These are phyloP conservation scores for Pygoscelis antarcticus DNA, from an alignment of 2,113 vertebrate species.

Conservation along the genomic window DNA sequence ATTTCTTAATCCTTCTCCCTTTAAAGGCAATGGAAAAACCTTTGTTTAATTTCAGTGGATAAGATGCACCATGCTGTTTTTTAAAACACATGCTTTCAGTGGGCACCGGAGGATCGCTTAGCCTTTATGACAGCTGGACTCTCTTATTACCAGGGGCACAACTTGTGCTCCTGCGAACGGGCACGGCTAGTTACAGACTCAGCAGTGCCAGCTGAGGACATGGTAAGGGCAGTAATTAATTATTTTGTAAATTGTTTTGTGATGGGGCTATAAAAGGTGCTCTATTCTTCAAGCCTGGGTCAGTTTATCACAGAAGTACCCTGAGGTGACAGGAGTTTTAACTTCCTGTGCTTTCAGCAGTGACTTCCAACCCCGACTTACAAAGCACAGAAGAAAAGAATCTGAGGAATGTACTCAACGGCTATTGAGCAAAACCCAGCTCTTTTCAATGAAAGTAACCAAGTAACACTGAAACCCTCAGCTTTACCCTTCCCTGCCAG, in stretches of 20 bases:
- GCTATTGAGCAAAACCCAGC: neutral
- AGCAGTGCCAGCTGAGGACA: neutral
- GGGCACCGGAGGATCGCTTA: neutral
- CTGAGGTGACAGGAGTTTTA: slow-evolving; percentile 35
- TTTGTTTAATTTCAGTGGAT: neutral
- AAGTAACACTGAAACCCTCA: neutral
- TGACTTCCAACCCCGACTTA: neutral
- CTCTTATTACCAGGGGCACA: neutral
- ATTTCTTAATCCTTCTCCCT: neutral
- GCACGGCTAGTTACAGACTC: neutral
- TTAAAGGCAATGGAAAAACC: neutral
- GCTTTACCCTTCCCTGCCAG: neutral
- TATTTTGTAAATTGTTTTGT: neutral
- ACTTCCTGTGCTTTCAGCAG: slow-evolving; percentile 37
- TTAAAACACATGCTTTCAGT: neutral
- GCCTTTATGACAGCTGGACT: neutral
- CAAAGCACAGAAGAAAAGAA: slow-evolving; percentile 18
- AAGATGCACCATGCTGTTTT: neutral
- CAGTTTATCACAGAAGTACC: neutral
- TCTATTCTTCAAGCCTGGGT: neutral
- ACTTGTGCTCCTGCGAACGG: neutral
- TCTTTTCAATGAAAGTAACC: neutral
- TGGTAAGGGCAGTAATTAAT: neutral
- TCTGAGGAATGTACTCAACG: neutral
- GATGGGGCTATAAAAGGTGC: neutral